A percentile compares a stretch with the other conserved stretches of the same genome.
Evolutionary conservation across 2,113 vertebrate genomes (phyloP).

Genomic region (Salvator merianae): DNA sequence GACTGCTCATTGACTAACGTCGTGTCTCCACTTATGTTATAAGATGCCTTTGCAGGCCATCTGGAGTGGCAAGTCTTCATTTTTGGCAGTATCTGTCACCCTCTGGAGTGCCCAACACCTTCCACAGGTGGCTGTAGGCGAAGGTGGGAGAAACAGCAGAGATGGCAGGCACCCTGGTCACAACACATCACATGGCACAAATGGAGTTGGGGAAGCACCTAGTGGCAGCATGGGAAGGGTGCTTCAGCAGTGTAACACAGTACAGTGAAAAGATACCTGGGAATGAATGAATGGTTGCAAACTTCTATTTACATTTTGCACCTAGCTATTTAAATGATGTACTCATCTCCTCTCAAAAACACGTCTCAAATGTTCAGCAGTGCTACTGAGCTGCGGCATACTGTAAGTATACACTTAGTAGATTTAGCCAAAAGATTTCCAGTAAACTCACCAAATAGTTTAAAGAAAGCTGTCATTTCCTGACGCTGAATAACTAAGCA

Average conservation of each 20-base stretch:
- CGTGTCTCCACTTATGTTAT: too few relatives aligned
- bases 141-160: too few relatives aligned
- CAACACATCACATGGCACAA: too few relatives aligned
- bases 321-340: background rate
- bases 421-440: slow-evolving; percentile 14
- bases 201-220: too few relatives aligned
- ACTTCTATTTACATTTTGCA: background rate
- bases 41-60: too few relatives aligned
- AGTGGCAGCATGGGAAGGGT: too few relatives aligned
- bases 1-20: too few relatives aligned
- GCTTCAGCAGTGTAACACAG: background rate
- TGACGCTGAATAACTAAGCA: slow-evolving; percentile 83
- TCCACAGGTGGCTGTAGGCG: too few relatives aligned
- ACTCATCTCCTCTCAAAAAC: background rate
- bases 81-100: too few relatives aligned
- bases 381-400: slow-evolving; percentile 1
- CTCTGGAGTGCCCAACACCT: too few relatives aligned
- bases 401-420: slow-evolving; percentile 32
- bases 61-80: too few relatives aligned
- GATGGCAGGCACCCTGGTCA: too few relatives aligned
- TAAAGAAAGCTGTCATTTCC: slow-evolving; percentile 94
- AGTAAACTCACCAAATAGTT: slow-evolving; percentile 85
- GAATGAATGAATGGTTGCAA: background rate
- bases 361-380: background rate
- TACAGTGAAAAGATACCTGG: background rate